Percentiles rank a stretch among this genome's conserved stretches.
Conservation (phyloP, 1,140 invertebrate species). For the Wiebesia pumilae region DNA sequence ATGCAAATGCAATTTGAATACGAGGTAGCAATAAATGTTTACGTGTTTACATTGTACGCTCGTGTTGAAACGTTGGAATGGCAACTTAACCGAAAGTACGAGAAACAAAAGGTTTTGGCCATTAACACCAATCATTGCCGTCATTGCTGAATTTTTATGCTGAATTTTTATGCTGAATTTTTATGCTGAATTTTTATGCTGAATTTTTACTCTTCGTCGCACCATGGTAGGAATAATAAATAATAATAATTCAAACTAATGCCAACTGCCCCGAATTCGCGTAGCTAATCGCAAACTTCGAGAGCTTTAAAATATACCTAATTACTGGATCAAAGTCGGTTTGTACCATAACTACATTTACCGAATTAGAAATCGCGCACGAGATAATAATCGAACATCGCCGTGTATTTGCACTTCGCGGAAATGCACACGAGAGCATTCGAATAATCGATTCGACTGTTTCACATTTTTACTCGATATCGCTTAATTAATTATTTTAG, state of each 20-base stretch:
- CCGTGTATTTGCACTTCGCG: background rate
- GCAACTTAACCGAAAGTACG: background rate
- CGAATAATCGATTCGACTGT: no score
- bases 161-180: background rate
- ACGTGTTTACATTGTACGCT: background rate
- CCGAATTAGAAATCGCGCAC: background rate
- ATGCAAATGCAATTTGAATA: conserved; percentile 14
- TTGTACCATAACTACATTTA: background rate
- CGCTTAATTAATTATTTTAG: no score
- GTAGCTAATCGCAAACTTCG: background rate
- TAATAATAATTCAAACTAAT: background rate
- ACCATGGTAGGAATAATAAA: no score
- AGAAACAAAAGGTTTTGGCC: background rate
- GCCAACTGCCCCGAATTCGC: background rate
- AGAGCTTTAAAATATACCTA: background rate
- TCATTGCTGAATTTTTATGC: background rate
- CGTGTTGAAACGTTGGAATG: background rate
- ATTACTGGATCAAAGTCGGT: background rate
- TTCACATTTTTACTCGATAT: no score
- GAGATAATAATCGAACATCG: background rate
- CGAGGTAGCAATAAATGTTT: conserved; percentile 14
- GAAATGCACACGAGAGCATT: background rate
- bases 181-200: no score
- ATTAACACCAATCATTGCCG: background rate
- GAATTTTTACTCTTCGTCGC: no score